Evolutionary conservation across 2,113 vertebrate genomes (phyloP).

Genomic region (Macquaria ambigua): DNA sequence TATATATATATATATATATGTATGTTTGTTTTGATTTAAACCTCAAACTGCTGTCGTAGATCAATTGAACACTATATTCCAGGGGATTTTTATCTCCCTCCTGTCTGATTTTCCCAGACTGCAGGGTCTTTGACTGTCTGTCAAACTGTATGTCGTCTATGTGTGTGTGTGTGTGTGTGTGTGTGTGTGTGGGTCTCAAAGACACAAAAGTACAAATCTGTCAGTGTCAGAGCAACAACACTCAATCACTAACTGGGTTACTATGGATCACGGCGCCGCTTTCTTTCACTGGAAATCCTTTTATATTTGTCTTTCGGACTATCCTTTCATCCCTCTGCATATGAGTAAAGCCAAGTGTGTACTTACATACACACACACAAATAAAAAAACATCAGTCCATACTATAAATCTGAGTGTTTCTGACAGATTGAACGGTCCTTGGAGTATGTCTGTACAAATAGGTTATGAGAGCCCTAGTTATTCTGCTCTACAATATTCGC

Average conservation of each 20-base stretch:
- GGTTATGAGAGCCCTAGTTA: constrained; percentile 70
- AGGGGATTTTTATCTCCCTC: constrained; percentile 52
- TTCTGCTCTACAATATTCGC: constrained; percentile 67
- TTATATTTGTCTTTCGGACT: constrained; percentile 48
- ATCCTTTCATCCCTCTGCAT: constrained; percentile 18
- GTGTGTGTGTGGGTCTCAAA: not conserved
- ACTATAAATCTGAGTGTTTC: constrained; percentile 57
- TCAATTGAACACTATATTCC: constrained; percentile 54
- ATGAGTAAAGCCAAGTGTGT: constrained; percentile 11
- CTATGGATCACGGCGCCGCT: constrained; percentile 63
- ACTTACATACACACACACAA: not conserved
- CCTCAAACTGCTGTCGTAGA: constrained; percentile 43
- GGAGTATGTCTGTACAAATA: constrained; percentile 67
- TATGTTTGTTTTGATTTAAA: too few species aligned
- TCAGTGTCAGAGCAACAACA: constrained; percentile 62
- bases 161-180: not conserved
- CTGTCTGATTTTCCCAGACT: constrained; percentile 54
- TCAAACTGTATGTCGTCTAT: constrained; percentile 47
- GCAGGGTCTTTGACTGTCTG: constrained; percentile 56
- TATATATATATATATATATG: not conserved
- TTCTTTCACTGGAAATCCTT: constrained; percentile 48
- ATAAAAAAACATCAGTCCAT: constrained; percentile 54
- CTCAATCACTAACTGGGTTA: constrained; percentile 73
- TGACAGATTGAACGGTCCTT: constrained; percentile 64
- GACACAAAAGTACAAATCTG: constrained; percentile 62